Conservation (phyloP, 2,113 vertebrate genomes). For the Heterochromis multidens region DNA sequence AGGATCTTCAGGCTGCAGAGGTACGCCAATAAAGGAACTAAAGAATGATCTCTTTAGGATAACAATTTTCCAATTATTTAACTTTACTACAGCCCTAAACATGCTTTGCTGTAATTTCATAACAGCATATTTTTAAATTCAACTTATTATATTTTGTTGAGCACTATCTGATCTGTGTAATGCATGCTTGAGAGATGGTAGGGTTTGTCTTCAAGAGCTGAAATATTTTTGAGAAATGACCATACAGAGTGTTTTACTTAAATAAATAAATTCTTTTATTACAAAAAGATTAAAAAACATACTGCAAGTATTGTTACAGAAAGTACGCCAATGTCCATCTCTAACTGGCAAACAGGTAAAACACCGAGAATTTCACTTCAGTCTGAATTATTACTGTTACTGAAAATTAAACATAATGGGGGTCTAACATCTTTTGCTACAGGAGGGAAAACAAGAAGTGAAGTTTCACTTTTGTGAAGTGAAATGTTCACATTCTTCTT, state of each 20-base stretch:
- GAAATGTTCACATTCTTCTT: neutral
- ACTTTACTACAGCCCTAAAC: neutral
- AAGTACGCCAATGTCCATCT: constrained; percentile 4
- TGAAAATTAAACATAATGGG: neutral
- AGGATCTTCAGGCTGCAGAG: neutral
- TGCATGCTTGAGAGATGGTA: neutral
- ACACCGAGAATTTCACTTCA: neutral
- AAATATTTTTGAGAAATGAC: neutral
- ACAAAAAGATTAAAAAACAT: constrained; percentile 52
- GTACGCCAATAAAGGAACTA: neutral
- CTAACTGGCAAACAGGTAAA: neutral
- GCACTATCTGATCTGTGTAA: neutral
- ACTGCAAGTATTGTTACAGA: constrained; percentile 6
- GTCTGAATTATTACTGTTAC: neutral
- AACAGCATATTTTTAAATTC: neutral
- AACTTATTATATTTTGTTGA: neutral
- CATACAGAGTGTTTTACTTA: constrained; percentile 33
- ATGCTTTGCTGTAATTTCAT: neutral
- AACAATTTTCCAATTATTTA: neutral
- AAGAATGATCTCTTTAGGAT: neutral
- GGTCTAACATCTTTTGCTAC: neutral
- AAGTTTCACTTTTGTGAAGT: neutral
- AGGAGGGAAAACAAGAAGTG: neutral
- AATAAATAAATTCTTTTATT: constrained; percentile 68
- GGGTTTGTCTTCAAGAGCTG: neutral